These are phyloP conservation scores for Euwallacea similis DNA, from an alignment of 1,140 invertebrate species.

Conservation along the genomic window DNA sequence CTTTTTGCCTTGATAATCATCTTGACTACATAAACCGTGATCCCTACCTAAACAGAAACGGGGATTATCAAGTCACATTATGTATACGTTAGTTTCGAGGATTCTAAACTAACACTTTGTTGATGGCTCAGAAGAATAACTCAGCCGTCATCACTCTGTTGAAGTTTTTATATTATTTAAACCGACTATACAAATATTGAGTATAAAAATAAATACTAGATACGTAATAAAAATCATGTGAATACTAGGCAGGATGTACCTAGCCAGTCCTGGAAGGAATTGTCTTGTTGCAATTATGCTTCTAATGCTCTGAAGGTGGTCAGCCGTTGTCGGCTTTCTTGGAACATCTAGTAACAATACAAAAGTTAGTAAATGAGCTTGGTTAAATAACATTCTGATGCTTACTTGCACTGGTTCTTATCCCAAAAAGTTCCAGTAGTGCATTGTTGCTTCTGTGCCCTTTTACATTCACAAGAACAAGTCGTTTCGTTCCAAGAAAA, in stretches of 20 bases:
- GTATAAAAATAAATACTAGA: too few relatives aligned
- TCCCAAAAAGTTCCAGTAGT: conserved; percentile 43
- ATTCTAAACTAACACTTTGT: too few relatives aligned
- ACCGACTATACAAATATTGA: too few relatives aligned
- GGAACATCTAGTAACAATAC: background rate
- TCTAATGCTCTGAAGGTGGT: background rate
- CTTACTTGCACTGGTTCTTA: conserved; percentile 41
- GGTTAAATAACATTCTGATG: background rate
- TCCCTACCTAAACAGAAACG: conserved; percentile 22
- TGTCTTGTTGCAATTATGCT: too few relatives aligned
- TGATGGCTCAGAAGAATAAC: too few relatives aligned
- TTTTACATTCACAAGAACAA: conserved; percentile 46
- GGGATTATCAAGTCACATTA: too few relatives aligned
- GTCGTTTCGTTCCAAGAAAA: conserved; percentile 39
- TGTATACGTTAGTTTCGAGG: too few relatives aligned
- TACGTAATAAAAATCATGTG: too few relatives aligned
- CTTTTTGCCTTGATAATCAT: conserved; percentile 20
- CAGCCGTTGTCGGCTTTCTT: conserved; percentile 19
- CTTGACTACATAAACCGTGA: conserved; percentile 16
- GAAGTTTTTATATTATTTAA: too few relatives aligned
- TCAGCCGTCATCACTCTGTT: too few relatives aligned
- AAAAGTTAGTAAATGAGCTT: background rate
- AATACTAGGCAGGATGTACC: too few relatives aligned
- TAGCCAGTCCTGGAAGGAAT: too few relatives aligned
- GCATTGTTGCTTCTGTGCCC: conserved; percentile 18